Evolutionary conservation across 2,797 vertebrate species (phyloP).

Genomic region (Thunnus albacares): DNA sequence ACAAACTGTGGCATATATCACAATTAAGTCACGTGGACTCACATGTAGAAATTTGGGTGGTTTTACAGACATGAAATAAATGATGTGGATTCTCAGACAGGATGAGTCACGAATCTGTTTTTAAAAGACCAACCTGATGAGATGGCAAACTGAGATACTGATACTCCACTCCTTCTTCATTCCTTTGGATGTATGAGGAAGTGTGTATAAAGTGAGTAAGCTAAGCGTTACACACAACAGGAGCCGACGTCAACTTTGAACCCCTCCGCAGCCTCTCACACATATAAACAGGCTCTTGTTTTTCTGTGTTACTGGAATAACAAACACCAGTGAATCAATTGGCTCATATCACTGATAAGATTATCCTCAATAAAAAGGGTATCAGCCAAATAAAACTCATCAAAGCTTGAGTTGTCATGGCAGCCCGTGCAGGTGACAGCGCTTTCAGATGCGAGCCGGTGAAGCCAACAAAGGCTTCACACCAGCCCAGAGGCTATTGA

Average conservation of each 20-base stretch:
- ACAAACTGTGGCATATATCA: neutral
- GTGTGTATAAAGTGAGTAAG: neutral
- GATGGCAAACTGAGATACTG: neutral
- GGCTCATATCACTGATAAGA: neutral
- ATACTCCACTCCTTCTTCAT: neutral
- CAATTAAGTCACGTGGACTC: neutral
- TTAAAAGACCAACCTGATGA: neutral
- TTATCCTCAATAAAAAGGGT: slow-evolving; percentile 12
- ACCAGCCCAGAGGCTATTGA: slow-evolving; percentile 73
- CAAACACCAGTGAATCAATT: slow-evolving; percentile 41
- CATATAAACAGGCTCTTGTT: neutral
- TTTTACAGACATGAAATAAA: neutral
- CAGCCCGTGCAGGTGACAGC: slow-evolving; percentile 67
- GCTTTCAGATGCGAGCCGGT: slow-evolving; percentile 54
- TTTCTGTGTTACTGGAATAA: slow-evolving; percentile 18
- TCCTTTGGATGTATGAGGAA: neutral
- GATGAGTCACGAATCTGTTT: neutral
- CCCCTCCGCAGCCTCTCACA: neutral
- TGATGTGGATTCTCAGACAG: neutral
- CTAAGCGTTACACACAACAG: neutral
- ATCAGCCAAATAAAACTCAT: slow-evolving; percentile 51
- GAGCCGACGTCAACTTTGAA: slow-evolving; percentile 4
- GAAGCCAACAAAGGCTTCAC: slow-evolving; percentile 77
- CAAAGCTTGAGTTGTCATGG: slow-evolving; percentile 71
- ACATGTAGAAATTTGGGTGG: no score